Evolutionary conservation across 1,140 invertebrate genomes (phyloP), one percentile per base, ranked within the genome.

Genomic region (Copidosoma floridanum): DNA sequence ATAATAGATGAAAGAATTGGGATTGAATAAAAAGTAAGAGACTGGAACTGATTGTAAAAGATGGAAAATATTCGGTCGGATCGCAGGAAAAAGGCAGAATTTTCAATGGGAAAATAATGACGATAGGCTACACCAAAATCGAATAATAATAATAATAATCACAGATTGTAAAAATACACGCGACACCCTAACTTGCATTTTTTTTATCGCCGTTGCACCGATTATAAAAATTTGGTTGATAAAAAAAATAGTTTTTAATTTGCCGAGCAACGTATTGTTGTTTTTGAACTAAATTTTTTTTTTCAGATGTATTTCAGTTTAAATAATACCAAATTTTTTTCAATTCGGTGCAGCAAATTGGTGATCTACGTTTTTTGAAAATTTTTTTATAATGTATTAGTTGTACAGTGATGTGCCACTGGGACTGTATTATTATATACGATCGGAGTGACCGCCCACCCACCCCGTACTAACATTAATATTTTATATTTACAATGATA

Each of bases 371-470:
- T 18, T 38, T 27, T 47, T 23, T 38, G 18, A 16, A 56, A 1
- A 24, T n/a, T n/a, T n/a, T n/a, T n/a, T n/a, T n/a, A n/a, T n/a
- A n/a, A n/a, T n/a, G n/a, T n/a, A n/a, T n/a, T 48, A 27, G 29
- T 73, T 77, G 71, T 78, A 81, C 79, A 80, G 78, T 78, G 74
- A 80, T 75, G 71, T 77, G 75, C 78, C 78, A 81, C 77, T 80
- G 79, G 75, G 75, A 79, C 79, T 79, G 74, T 71, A 77, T 77
- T 78, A 75, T 77, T 74, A n/a, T n/a, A n/a, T n/a, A 76, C 68
- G 59, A 75, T 72, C 69, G 73, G 75, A 80, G 75, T 81, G 77
- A 80, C 76, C 76, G 71, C 74, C 71, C 71, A 79, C 76, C 74
- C 76, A 79, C 76, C 74, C 76, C 77, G 77, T 81, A 80, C 79